Evolutionary conservation across 2,888 invertebrate species (phyloP).

Genomic region (Perdita meconis): DNA sequence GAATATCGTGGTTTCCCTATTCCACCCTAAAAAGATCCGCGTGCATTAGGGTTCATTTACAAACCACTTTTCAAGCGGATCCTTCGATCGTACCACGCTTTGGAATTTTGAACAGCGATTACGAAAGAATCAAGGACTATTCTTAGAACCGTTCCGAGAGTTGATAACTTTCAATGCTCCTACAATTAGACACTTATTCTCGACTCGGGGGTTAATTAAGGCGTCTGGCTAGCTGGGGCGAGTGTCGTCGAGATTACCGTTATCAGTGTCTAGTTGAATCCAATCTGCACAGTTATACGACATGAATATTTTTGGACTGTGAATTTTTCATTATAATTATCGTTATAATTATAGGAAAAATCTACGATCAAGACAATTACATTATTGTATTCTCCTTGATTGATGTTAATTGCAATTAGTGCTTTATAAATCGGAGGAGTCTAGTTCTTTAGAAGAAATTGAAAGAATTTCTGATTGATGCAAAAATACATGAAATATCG

Average conservation of each 20-base stretch:
- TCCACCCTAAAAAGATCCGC: background rate
- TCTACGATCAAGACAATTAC: no score
- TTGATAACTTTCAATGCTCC: background rate
- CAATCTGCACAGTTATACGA: slow-evolving; percentile 3
- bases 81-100: background rate
- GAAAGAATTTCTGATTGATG: no score
- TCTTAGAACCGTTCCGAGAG: background rate
- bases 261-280: background rate
- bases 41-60: background rate
- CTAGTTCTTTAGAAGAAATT: no score
- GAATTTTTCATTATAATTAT: no score
- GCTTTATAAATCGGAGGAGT: no score
- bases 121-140: background rate
- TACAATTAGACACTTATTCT: slow-evolving; percentile 23
- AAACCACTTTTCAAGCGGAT: slow-evolving; percentile 16
- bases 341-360: no score
- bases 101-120: slow-evolving; percentile 16
- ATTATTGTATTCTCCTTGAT: no score
- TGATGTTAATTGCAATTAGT: background rate
- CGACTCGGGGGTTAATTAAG: slow-evolving; percentile 14
- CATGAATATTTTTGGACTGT: no score
- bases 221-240: slow-evolving; percentile 1
- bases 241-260: background rate
- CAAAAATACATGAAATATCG: no score
- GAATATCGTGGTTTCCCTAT: slow-evolving; percentile 1